phyloP scores from a whole-genome alignment of 2,888 invertebrate species.

The Andrena flavipes region DNA sequence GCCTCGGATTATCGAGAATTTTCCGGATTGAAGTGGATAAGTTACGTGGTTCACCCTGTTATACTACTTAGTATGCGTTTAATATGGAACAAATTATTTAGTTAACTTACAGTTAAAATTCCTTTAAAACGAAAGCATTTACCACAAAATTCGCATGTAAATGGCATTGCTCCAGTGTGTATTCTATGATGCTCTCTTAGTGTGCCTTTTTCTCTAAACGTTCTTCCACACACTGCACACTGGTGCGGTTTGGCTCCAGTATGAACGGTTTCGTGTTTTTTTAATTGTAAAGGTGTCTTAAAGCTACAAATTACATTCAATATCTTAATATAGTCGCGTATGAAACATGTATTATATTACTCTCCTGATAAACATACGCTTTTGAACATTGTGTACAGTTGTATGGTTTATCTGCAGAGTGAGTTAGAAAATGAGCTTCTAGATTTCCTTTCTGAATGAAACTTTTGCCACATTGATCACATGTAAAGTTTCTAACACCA shows the following conservation, averaged over 20 bases:
- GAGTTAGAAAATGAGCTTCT: slow-evolving; percentile 87
- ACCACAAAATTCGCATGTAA: slow-evolving; percentile 90
- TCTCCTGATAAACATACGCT: slow-evolving; percentile 77
- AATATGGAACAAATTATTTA: slow-evolving; percentile 10
- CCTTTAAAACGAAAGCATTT: slow-evolving; percentile 92
- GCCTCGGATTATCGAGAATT: too few species aligned
- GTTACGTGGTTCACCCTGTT: background rate
- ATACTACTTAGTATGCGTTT: background rate
- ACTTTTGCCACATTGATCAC: slow-evolving; percentile 87
- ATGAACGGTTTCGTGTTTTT: slow-evolving; percentile 87
- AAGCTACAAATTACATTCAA: slow-evolving; percentile 80
- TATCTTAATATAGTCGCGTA: slow-evolving; percentile 10
- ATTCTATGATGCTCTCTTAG: slow-evolving; percentile 91
- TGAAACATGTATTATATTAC: slow-evolving; percentile 7
- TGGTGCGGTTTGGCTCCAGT: slow-evolving; percentile 87
- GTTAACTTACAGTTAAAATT: slow-evolving; percentile 87
- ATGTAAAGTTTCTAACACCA: slow-evolving; percentile 86
- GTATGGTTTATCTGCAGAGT: slow-evolving; percentile 86
- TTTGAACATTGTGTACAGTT: slow-evolving; percentile 86
- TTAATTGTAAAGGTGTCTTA: slow-evolving; percentile 86
- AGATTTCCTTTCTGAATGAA: slow-evolving; percentile 87
- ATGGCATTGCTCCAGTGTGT: slow-evolving; percentile 92
- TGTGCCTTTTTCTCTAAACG: slow-evolving; percentile 90
- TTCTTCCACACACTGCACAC: slow-evolving; percentile 87
- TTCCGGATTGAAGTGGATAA: too few species aligned